Percentiles rank a stretch among this genome's conserved stretches.
phyloP scores from a whole-genome alignment of 2,888 invertebrate species.

The Leucoma salicis region DNA sequence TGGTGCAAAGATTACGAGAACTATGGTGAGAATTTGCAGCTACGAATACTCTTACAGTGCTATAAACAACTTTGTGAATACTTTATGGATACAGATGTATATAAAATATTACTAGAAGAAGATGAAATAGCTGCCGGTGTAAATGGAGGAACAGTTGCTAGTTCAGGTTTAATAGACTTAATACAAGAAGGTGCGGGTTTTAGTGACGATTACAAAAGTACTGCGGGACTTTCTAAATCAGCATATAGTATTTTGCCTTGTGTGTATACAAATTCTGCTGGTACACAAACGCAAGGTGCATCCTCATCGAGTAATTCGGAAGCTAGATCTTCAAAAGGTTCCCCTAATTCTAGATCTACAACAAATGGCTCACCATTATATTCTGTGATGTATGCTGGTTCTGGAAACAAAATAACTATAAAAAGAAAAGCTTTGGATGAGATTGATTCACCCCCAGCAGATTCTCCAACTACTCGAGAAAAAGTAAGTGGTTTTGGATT shows the following conservation, averaged over 20 bases:
- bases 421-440: constrained; percentile 88
- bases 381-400: constrained; percentile 90
- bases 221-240: constrained; percentile 87
- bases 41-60: constrained; percentile 91
- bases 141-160: constrained; percentile 76
- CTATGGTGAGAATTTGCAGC: constrained; percentile 91
- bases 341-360: constrained; percentile 63
- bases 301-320: constrained; percentile 59
- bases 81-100: constrained; percentile 88
- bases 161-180: constrained; percentile 86
- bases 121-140: constrained; percentile 76
- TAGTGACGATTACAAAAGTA: constrained; percentile 88
- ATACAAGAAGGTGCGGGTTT: constrained; percentile 91
- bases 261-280: constrained; percentile 85
- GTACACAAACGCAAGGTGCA: constrained; percentile 67
- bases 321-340: constrained; percentile 57
- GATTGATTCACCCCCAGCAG: constrained; percentile 66
- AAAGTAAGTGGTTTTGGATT: constrained; percentile 49
- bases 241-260: constrained; percentile 89
- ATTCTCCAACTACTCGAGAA: constrained; percentile 56
- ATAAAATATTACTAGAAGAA: constrained; percentile 82
- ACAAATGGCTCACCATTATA: constrained; percentile 80
- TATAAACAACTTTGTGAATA: constrained; percentile 94
- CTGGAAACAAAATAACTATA: constrained; percentile 91
- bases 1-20: constrained; percentile 93